Evolutionary conservation across 1,140 invertebrate species (phyloP), one percentile per base, ranked within the genome.

Genomic region (Scaptodrosophila lebanonensis): DNA sequence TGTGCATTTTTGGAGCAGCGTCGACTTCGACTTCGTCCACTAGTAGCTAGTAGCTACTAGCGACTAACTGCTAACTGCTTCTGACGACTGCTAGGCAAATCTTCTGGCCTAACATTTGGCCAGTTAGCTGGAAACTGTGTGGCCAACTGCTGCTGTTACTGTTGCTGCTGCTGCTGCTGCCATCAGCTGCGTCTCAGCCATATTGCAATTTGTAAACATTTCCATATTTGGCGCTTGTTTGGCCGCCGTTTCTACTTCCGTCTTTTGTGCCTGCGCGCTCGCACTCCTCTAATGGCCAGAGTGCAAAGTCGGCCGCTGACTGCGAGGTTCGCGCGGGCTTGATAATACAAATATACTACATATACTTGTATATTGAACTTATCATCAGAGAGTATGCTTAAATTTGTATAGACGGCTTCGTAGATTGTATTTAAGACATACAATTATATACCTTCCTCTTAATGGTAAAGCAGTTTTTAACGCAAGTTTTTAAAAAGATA

Each of bases 191-290:
- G 52, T 66, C 66, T 70, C 47, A 9, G 4, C 13, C 35, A 38
- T 38, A 38, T 36, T 73, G 76, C 75, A 82, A 82, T 82, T 82
- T 82, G 75, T 82, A 82, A 82, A 82, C 70, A 82, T 82, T 82
- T 82, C 75, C 75, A 82, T 82, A 82, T 82, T 82, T 82, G 75
- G 75, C 20, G 20, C 29, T 39, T 66, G 51, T 68, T 58, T 29
- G 16, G 50, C 52, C 59, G 64, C 63, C 62, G 33, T 60, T 60
- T 66, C 52, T 18, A 48, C 59, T 62, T 39, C 51, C 52, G 22
- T 54, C 50, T 29, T 47, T 42, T 40, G 32, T 39, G 35, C 39
- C 9, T 27, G 47, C 25, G 12, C 22, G 43, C 35, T 32, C 11
- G 13, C 22, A 30, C 17, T 36, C 43, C 25, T 65, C 33, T 33